phyloP scores from a whole-genome alignment of 1,140 invertebrate genomes.

The Macrosteles quadrilineatus region DNA sequence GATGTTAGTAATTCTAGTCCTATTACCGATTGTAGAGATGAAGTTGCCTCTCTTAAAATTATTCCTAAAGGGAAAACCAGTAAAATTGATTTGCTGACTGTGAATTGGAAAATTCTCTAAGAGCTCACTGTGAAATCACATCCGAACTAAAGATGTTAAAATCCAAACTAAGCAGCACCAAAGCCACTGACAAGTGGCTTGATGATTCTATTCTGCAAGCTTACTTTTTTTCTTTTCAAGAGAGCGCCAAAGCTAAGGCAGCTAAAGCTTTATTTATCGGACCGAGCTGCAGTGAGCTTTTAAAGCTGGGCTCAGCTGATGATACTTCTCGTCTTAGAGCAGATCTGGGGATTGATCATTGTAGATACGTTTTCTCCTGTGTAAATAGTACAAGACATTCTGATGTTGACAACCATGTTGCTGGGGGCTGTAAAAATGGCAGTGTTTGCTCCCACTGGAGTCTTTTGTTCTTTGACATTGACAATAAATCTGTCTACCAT shows the following conservation, averaged over 20 bases:
- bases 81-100: background rate
- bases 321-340: background rate
- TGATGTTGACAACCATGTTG: no score
- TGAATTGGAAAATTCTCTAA: background rate
- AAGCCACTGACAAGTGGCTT: no score
- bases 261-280: background rate
- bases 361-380: background rate
- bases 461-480: no score
- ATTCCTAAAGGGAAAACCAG: background rate
- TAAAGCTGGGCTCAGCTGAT: background rate
- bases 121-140: background rate
- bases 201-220: no score
- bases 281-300: background rate
- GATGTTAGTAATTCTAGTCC: background rate
- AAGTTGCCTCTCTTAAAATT: background rate
- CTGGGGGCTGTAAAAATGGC: background rate
- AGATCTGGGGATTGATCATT: background rate
- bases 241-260: background rate
- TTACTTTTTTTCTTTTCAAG: no score
- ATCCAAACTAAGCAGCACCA: background rate
- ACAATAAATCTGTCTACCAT: background rate
- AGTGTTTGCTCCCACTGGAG: no score
- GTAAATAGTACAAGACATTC: background rate
- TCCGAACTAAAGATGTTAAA: background rate
- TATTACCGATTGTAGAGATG: background rate